Conservation (phyloP, 2,113 vertebrate genomes). For the Manacus vitellinus region DNA sequence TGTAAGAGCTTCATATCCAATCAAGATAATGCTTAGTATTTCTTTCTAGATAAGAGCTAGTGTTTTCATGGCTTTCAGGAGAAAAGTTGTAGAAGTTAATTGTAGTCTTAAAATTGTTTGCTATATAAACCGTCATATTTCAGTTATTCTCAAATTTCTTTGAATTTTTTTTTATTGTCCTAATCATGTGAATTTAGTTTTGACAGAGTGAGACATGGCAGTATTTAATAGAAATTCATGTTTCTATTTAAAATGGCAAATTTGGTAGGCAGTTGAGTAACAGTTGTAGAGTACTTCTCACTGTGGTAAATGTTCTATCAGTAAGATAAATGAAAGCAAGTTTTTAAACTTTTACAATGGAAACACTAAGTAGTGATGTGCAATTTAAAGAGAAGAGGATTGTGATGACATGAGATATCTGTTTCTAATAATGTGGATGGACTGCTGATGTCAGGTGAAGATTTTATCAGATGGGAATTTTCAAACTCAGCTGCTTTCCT, state of each 20-base stretch:
- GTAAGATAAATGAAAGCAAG: not conserved
- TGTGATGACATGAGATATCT: not conserved
- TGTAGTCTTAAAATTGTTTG: not conserved
- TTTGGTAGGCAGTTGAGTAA: not conserved
- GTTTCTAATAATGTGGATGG: not conserved
- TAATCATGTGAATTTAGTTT: not conserved
- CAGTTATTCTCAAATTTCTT: not conserved
- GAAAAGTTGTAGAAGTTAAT: not conserved
- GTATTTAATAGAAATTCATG: not conserved
- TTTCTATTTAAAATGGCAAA: not conserved
- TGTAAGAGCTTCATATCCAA: not conserved
- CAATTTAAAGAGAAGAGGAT: not conserved
- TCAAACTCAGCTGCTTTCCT: not conserved
- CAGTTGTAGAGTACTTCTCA: not conserved
- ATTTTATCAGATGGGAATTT: not conserved
- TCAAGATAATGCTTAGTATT: not conserved
- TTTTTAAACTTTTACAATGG: not conserved
- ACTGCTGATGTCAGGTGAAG: not conserved
- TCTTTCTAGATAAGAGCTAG: not conserved
- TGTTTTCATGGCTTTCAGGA: not conserved
- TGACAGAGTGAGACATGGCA: not conserved
- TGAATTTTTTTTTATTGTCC: not conserved
- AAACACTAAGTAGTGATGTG: not conserved
- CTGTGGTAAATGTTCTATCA: not conserved
- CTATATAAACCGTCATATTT: fast-evolving